Conservation (phyloP, 2,888 invertebrate genomes). For the Blastobasis adustella region DNA sequence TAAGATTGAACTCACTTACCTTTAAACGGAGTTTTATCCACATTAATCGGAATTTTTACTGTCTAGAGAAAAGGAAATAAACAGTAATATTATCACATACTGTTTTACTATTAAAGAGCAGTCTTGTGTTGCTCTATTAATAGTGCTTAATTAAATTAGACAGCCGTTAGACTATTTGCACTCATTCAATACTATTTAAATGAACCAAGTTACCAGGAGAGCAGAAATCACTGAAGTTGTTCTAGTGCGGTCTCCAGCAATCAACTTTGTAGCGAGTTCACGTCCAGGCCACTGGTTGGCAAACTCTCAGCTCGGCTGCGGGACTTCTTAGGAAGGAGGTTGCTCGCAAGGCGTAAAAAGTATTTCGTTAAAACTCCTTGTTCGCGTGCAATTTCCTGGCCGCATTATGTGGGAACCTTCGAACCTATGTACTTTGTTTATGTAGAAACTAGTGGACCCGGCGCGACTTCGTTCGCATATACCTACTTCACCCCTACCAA, state of each 20-base stretch:
- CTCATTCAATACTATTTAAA: constrained; percentile 12
- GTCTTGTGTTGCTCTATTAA: neutral
- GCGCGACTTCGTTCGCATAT: no score
- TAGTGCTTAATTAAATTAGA: neutral
- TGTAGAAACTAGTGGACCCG: neutral
- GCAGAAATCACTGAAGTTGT: constrained; percentile 35
- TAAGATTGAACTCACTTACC: no score
- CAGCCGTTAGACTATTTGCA: neutral
- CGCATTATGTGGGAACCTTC: constrained; percentile 1
- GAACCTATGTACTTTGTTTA: constrained; percentile 14
- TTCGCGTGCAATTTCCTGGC: no score
- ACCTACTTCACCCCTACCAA: no score
- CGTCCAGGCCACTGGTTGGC: constrained; percentile 23
- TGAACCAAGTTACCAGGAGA: constrained; percentile 20
- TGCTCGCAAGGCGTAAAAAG: constrained; percentile 24
- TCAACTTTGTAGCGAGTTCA: constrained; percentile 41
- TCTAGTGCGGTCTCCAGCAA: constrained; percentile 37
- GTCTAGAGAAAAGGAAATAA: neutral
- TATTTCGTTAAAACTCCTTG: constrained; percentile 11
- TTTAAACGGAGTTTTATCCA: no score
- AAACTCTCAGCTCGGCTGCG: constrained; percentile 19
- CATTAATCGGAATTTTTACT: neutral
- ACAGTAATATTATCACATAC: neutral
- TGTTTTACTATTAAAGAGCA: neutral
- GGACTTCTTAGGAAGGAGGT: constrained; percentile 22